Evolutionary conservation across 64 coral and sea anemone species (phyloP), one percentile per base, ranked within the genome.

Genomic region (Cladopsammia gracilis): DNA sequence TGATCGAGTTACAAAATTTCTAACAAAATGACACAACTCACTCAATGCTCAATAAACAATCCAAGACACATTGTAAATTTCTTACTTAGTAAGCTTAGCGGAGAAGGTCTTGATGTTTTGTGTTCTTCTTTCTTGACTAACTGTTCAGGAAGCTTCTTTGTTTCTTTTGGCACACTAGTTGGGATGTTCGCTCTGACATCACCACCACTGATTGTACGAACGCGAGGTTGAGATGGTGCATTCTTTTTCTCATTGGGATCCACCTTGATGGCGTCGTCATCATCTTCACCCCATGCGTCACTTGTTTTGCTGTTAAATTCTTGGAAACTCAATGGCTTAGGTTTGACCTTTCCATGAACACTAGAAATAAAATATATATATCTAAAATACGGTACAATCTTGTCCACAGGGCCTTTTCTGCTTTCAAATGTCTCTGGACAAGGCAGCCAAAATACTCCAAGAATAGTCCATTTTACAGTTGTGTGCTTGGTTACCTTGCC

Each of bases 221-320:
- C 88, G 13, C 92, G 88, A 34, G 86, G 9, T 20, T 59, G 64
- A 8, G 15, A 3, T 57, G 10, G 25, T 43, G 11, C 52, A 50
- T 49, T 58, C 44, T 79, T 89, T 58, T 91, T 91, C 43, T 51
- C 78, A 65, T 73, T 49, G 44, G 48, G 58, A 42, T 88, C 93
- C 60, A 88, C 76, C 59, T 89, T 95, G 24, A 95, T 90, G 25
- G 83, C 91, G 46, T 95, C 94, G 71, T 98, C 96, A 70, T 98
- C 96, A 92, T 67, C 83, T 2, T 98, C 96, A 87, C 92, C 94
- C 97, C 97, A 99, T 1, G 97, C 97, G 75, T 99, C 97, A 89
- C 85, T 91, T 20, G 90, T 99, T 68, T 99, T 94, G 71, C 88
- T 96, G 44, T 96, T 89, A 78, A 93, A 99, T 59, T 99, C 97